These are phyloP conservation scores for Microctonus hyperodae DNA, from an alignment of 2,888 invertebrate species.

Conservation along the genomic window DNA sequence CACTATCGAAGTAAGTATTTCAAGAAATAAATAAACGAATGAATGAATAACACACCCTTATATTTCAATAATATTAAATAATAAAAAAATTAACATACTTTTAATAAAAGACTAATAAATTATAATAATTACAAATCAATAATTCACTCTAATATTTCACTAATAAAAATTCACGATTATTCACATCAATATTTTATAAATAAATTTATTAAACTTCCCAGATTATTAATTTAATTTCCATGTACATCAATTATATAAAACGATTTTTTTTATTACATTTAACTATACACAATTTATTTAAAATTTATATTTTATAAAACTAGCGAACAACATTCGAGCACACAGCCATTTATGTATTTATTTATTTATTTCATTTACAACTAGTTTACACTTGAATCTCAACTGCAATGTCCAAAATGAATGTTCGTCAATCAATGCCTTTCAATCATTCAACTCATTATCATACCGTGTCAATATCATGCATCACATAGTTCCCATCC, in stretches of 20 bases:
- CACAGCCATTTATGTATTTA: not conserved
- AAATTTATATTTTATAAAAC: too few relatives aligned
- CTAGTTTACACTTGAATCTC: not conserved
- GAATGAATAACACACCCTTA: not conserved
- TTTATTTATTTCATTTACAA: not conserved
- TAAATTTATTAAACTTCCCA: too few relatives aligned
- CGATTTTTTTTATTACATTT: too few relatives aligned
- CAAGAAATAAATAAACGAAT: not conserved
- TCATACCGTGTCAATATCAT: constrained; percentile 25
- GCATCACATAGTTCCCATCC: not conserved
- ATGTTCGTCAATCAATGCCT: constrained; percentile 18
- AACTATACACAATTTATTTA: too few relatives aligned
- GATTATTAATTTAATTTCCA: too few relatives aligned
- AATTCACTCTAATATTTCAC: too few relatives aligned
- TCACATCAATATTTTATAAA: too few relatives aligned
- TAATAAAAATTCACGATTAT: too few relatives aligned
- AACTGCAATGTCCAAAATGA: not conserved
- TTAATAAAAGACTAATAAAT: too few relatives aligned
- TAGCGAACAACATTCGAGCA: too few relatives aligned
- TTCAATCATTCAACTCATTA: constrained; percentile 25
- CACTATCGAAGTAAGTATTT: not conserved
- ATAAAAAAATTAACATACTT: constrained; percentile 2
- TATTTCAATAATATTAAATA: not conserved
- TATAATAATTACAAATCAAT: too few relatives aligned
- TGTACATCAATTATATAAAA: too few relatives aligned